Percentiles rank a stretch among this genome's conserved stretches.
These are phyloP conservation scores for Zosterops borbonicus DNA, from an alignment of 2,113 vertebrate species.

Conservation along the genomic window DNA sequence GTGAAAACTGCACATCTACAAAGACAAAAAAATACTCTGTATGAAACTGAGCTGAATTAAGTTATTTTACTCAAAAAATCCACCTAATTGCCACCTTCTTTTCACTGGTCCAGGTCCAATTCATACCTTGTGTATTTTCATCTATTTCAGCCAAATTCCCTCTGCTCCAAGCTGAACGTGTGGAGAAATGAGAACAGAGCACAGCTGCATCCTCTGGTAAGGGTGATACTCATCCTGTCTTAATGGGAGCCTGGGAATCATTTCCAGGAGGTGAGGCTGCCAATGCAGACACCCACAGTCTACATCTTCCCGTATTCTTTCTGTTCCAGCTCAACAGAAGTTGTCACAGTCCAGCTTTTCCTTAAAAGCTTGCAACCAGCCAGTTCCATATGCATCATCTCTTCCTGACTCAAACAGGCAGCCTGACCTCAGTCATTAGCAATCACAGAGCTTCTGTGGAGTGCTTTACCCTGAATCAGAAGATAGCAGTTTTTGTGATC, in stretches of 20 bases:
- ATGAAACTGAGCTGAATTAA: background rate
- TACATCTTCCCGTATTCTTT: background rate
- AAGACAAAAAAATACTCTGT: background rate
- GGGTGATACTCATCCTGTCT: background rate
- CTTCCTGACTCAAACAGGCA: background rate
- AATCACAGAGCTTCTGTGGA: background rate
- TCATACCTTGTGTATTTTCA: background rate
- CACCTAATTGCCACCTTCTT: background rate
- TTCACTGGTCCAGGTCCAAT: background rate
- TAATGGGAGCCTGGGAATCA: background rate
- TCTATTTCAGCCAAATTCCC: background rate
- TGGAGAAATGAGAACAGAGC: background rate
- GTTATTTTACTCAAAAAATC: background rate
- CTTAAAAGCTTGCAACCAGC: background rate
- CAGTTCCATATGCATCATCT: background rate
- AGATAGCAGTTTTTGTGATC: background rate
- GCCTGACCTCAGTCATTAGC: background rate
- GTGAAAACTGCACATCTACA: background rate
- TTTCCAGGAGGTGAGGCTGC: background rate
- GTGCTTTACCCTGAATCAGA: background rate
- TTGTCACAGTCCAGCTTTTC: background rate
- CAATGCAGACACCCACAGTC: background rate
- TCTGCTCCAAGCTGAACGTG: background rate
- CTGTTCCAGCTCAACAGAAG: background rate
- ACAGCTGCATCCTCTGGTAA: background rate